These are phyloP conservation scores for Philopotamus ludificatus DNA, from an alignment of 1,140 invertebrate species.

Conservation along the genomic window DNA sequence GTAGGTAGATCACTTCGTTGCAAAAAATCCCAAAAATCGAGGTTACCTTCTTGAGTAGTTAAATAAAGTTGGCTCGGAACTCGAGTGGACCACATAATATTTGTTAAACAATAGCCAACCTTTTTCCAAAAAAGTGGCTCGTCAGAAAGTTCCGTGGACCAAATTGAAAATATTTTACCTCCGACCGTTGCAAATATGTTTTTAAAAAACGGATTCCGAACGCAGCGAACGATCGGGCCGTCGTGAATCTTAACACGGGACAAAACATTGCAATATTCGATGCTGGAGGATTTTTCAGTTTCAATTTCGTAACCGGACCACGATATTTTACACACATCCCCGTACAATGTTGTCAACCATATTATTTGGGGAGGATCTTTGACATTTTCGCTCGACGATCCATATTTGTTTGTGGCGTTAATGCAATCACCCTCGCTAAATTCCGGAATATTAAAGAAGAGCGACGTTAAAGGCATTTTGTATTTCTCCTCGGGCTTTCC, in stretches of 20 bases:
- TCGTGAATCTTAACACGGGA: conserved; percentile 62
- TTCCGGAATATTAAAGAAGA: no score
- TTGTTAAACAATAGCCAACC: conserved; percentile 53
- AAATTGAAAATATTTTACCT: conserved; percentile 60
- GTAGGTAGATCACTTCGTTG: conserved; percentile 55
- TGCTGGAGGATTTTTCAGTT: conserved; percentile 58
- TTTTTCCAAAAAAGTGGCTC: conserved; percentile 58
- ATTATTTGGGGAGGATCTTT: conserved; percentile 45
- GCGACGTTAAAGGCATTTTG: conserved; percentile 49
- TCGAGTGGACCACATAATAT: conserved; percentile 54
- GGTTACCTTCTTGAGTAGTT: conserved; percentile 54
- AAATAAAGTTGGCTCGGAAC: conserved; percentile 55
- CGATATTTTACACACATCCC: conserved; percentile 54
- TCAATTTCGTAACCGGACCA: conserved; percentile 65
- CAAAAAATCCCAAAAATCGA: conserved; percentile 62
- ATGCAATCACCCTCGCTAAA: conserved; percentile 45
- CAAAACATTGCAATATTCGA: conserved; percentile 53
- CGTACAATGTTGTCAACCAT: conserved; percentile 52
- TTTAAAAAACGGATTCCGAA: conserved; percentile 58
- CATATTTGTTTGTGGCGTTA: conserved; percentile 40
- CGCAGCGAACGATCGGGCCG: conserved; percentile 59
- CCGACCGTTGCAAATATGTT: conserved; percentile 60
- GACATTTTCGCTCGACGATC: conserved; percentile 24
- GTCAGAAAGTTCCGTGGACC: conserved; percentile 54
- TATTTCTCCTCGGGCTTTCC: conserved; percentile 49